Percentiles rank a stretch among this genome's conserved stretches.
These are phyloP conservation scores for Lampris megalopsis DNA, from an alignment of 2,113 vertebrate genomes.

Conservation along the genomic window DNA sequence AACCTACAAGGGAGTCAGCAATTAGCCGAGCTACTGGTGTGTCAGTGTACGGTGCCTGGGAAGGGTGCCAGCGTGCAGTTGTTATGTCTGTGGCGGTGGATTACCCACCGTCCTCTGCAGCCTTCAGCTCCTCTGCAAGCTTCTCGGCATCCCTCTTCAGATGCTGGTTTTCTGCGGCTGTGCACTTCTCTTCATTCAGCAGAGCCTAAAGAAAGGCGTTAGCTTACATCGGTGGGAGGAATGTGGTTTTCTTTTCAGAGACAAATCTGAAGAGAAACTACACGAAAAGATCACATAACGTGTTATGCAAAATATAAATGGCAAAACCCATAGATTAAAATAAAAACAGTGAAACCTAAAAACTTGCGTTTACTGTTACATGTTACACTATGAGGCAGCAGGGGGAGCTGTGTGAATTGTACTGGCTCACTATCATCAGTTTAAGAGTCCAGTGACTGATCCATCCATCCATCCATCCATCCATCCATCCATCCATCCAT, in stretches of 20 bases:
- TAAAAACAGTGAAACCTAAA: not conserved
- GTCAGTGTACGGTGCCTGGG: too few relatives aligned
- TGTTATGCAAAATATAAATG: not conserved
- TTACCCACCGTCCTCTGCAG: slow-evolving; percentile 83
- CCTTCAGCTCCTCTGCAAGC: slow-evolving; percentile 85
- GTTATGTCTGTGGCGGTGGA: not conserved
- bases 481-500: too few relatives aligned
- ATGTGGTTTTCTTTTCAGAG: not conserved
- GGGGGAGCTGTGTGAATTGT: too few relatives aligned
- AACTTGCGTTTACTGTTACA: not conserved
- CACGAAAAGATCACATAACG: not conserved
- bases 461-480: too few relatives aligned
- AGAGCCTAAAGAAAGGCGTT: slow-evolving; percentile 79
- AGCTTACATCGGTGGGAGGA: not conserved
- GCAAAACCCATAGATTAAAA: not conserved
- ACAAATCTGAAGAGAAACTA: slow-evolving; percentile 1
- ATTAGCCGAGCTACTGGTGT: too few relatives aligned
- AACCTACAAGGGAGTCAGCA: too few relatives aligned
- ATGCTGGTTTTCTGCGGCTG: slow-evolving; percentile 72
- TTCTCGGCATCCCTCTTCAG: slow-evolving; percentile 83
- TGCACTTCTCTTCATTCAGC: slow-evolving; percentile 69
- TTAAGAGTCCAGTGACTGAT: too few relatives aligned
- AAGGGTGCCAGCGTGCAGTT: too few relatives aligned
- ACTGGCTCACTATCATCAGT: too few relatives aligned
- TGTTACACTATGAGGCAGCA: too few relatives aligned